These are phyloP conservation scores for Nebria brevicollis DNA, from an alignment of 2,888 invertebrate species.

Conservation along the genomic window DNA sequence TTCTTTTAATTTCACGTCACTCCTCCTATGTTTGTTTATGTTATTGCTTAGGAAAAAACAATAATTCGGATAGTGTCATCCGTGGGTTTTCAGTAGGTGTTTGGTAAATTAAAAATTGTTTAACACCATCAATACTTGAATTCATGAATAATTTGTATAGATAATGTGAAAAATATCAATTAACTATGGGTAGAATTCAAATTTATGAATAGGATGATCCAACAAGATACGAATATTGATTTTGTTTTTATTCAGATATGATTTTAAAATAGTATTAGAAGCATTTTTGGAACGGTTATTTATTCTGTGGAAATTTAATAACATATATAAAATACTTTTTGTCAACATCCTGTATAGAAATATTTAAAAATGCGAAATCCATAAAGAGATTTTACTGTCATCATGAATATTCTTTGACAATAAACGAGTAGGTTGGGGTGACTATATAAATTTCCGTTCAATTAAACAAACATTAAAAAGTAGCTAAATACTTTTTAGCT, in stretches of 20 bases:
- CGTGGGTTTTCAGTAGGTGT: background rate
- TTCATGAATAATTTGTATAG: background rate
- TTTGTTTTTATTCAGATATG: background rate
- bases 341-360: background rate
- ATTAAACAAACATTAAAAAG: background rate
- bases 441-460: background rate
- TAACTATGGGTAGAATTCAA: background rate
- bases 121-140: background rate
- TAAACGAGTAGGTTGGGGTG: slow-evolving; percentile 1
- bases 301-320: background rate
- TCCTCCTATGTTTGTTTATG: slow-evolving; percentile 7
- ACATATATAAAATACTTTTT: background rate
- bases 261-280: too few relatives aligned
- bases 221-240: background rate
- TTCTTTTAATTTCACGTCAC: slow-evolving; percentile 30
- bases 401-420: background rate
- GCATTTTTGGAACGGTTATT: too few relatives aligned
- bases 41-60: background rate
- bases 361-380: background rate
- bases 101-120: background rate
- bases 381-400: background rate
- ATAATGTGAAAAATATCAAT: background rate
- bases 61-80: background rate
- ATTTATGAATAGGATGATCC: background rate
- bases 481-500: slow-evolving; percentile 1